Percentiles rank a stretch among this genome's conserved stretches.
Evolutionary conservation across 2,113 vertebrate genomes (phyloP).

Genomic region (Petaurus breviceps): DNA sequence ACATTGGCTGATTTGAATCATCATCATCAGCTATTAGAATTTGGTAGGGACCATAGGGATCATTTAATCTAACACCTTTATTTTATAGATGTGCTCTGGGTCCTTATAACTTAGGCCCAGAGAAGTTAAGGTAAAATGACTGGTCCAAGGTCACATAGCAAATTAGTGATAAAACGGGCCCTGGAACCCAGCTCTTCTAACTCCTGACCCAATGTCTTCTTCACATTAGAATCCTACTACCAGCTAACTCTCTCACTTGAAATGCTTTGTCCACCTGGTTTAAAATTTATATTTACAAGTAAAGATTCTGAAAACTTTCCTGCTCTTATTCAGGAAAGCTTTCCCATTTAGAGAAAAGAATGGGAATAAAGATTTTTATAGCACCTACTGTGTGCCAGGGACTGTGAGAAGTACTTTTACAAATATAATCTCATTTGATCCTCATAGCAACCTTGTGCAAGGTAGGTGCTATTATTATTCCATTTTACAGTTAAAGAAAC

Average conservation of each 20-base stretch:
- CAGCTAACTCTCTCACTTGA: background rate
- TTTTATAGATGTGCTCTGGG: background rate
- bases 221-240: background rate
- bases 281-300: background rate
- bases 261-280: background rate
- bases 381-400: background rate
- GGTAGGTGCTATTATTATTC: background rate
- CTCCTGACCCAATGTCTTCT: background rate
- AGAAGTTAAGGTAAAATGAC: background rate
- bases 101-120: conserved; percentile 13
- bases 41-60: background rate
- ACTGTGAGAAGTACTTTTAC: background rate
- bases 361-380: background rate
- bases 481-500: background rate
- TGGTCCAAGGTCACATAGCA: conserved; percentile 4
- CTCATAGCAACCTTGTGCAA: background rate
- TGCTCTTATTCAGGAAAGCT: background rate
- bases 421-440: background rate
- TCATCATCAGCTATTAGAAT: background rate
- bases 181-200: background rate
- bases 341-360: background rate
- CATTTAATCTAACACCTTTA: background rate
- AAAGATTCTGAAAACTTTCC: too few species aligned
- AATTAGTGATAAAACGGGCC: background rate
- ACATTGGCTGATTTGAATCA: background rate